Evolutionary conservation across 2,888 invertebrate species (phyloP).

Genomic region (Sarcophaga carnaria): DNA sequence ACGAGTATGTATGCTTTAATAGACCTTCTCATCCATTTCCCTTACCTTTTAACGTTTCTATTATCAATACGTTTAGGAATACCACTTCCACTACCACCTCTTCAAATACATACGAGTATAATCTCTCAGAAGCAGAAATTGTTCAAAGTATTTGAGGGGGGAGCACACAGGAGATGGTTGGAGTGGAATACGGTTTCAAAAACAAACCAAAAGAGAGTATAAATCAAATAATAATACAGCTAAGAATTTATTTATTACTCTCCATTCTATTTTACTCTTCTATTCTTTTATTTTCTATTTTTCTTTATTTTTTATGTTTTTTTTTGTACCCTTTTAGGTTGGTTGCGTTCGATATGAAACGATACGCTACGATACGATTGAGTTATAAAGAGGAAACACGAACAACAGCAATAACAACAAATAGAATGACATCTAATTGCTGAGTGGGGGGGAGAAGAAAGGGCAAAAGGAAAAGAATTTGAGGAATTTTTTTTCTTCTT

Average conservation of each 20-base stretch:
- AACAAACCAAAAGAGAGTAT: conserved; percentile 24
- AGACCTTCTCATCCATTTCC: no score
- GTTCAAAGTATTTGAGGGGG: neutral
- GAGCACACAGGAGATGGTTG: neutral
- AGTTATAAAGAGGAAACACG: neutral
- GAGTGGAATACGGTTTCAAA: neutral
- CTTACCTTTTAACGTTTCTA: no score
- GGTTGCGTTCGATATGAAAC: neutral
- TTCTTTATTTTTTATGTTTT: no score
- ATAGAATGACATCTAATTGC: neutral
- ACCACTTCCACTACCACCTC: neutral
- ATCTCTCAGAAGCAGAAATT: neutral
- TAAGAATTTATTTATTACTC: conserved; percentile 64
- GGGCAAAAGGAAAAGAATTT: neutral
- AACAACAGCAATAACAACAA: neutral
- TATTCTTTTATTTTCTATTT: no score
- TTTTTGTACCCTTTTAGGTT: neutral
- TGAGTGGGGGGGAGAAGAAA: neutral
- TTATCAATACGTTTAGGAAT: no score
- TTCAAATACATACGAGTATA: neutral
- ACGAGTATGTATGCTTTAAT: no score
- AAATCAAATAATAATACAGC: conserved; percentile 59
- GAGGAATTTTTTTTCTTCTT: neutral
- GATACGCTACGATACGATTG: neutral
- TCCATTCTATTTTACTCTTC: conserved; percentile 33